phyloP scores from a whole-genome alignment of 2,888 invertebrate species.

The Microctonus brassicae region DNA sequence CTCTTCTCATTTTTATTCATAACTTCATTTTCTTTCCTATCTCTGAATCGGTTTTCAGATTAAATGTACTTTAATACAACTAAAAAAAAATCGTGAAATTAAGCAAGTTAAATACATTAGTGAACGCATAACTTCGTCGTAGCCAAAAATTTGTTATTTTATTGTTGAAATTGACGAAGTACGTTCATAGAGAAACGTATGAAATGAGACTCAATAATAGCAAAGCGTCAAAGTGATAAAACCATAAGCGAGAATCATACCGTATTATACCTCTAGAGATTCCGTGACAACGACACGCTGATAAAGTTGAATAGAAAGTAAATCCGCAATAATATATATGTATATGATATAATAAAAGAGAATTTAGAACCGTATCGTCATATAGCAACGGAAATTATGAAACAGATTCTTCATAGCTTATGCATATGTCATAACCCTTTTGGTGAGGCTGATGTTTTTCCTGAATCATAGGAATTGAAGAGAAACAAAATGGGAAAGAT shows the following conservation, averaged over 20 bases:
- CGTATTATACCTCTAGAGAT: conserved; percentile 51
- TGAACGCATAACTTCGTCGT: background rate
- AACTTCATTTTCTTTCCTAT: background rate
- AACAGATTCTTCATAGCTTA: conserved; percentile 35
- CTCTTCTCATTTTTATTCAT: background rate
- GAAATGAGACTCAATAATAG: conserved; percentile 59
- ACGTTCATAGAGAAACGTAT: conserved; percentile 2
- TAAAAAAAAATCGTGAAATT: background rate
- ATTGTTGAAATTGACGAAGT: background rate
- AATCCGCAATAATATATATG: conserved; percentile 13
- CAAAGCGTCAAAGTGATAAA: conserved; percentile 68
- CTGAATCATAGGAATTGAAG: background rate
- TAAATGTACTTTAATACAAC: background rate
- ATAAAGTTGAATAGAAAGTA: conserved; percentile 27
- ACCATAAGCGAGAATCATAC: conserved; percentile 62
- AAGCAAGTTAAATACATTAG: background rate
- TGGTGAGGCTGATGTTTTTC: background rate
- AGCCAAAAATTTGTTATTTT: background rate
- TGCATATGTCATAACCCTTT: conserved; percentile 32
- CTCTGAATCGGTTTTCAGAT: background rate
- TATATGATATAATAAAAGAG: background rate
- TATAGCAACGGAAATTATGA: conserved; percentile 36
- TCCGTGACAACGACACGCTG: conserved; percentile 49
- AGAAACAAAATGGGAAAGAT: background rate
- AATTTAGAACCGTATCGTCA: conserved; percentile 17